Evolutionary conservation across 2,113 vertebrate genomes (phyloP), one percentile per base, ranked within the genome.

Genomic region (Acanthochromis polyacanthus): DNA sequence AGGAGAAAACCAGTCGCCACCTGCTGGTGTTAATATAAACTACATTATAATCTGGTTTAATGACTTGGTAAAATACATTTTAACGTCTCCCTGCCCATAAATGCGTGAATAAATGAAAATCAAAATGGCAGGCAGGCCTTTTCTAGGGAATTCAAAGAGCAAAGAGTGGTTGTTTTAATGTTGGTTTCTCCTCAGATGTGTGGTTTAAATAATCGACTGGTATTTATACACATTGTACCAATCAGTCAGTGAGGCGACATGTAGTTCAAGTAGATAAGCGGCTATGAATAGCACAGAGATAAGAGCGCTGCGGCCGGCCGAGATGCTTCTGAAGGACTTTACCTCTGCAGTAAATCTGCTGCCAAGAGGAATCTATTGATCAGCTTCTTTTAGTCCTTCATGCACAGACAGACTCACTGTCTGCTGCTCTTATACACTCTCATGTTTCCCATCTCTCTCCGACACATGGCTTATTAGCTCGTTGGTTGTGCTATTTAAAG

Each of bases 341-440:
- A 68, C 40, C 74, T 67, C 78, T 78, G 38, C 71, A 1, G n/a
- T 83, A 80, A 83, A 78, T 82, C 80, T 71, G 30, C 74, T 67
- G 71, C 45, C 48, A 73, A 74, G 59, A 62, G 73, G 67, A 69
- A 64, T 46, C 22, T 71, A 87, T 84, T 8, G 76, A 88, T 86
- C 46, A 6, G 7, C 64, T 79, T 19, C 73, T 74, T 60, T 15
- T 20, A 51, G 16, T 4, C 19, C 7, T 20, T 10, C 62, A 65
- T 74, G 51, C 52, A 30, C 63, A 25, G 25, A 51, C 59, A 14
- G 80, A 60, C 65, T 64, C 9, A 28, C 23, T 68, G 2, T 53
- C 20, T 67, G 64, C 14, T 56, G n/a, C 55, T 71, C 11, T 19
- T 48, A 3, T 45, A 30, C 19, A 15, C 23, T 38, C 30, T 30